These are phyloP conservation scores for Macaria notata DNA, from an alignment of 2,888 invertebrate genomes.

Conservation along the genomic window DNA sequence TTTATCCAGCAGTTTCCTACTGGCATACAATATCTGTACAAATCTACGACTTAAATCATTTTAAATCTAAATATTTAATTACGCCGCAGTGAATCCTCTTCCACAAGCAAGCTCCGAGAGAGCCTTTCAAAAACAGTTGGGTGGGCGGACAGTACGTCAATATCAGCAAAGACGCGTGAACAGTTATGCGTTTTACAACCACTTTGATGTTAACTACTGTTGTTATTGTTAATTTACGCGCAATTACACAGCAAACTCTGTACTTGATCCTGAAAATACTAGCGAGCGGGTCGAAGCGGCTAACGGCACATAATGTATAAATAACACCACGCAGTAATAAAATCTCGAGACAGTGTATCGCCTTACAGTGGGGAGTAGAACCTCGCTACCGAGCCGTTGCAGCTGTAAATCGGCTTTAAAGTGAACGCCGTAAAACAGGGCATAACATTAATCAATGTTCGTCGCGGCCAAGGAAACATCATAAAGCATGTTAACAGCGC, in stretches of 20 bases:
- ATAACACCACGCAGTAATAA: conserved; percentile 5
- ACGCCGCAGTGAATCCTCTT: too few species aligned
- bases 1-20: too few species aligned
- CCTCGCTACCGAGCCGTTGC: conserved; percentile 5
- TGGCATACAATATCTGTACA: too few species aligned
- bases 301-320: neutral
- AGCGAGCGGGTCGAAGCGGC: neutral
- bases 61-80: too few species aligned
- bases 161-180: conserved; percentile 20
- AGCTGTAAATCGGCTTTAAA: conserved; percentile 15
- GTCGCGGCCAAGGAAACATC: conserved; percentile 21
- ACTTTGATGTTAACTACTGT: conserved; percentile 20
- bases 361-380: conserved; percentile 3
- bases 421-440: conserved; percentile 19
- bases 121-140: conserved; percentile 1
- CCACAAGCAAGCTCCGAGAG: neutral
- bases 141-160: conserved; percentile 5
- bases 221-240: conserved; percentile 18
- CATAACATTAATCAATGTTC: conserved; percentile 25
- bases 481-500: conserved; percentile 43
- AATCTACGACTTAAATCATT: too few species aligned
- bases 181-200: conserved; percentile 23
- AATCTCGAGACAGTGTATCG: conserved; percentile 3
- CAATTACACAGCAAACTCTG: neutral
- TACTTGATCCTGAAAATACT: neutral